Base-by-base conservation (phyloP, 2,797 vertebrate species). In the Rhincodon typus region DNA sequence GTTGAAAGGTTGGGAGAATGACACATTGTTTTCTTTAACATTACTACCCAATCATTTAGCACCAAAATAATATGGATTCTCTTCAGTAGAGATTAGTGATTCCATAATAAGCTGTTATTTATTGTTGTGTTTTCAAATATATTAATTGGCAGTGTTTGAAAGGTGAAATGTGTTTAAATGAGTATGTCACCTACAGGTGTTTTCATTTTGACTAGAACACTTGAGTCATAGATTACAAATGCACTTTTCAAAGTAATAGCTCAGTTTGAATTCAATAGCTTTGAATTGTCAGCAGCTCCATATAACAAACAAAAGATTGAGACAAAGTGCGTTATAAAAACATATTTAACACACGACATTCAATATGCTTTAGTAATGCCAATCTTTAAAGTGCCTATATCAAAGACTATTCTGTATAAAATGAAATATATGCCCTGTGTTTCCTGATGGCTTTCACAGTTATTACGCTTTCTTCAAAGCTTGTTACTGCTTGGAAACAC, bases 291-390 rank as follows among this genome's bases (percentile, higher is more conserved):
- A 42, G 38, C 90, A 93, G 6, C 38, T 93, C 62, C 90, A 93
- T 38, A 69, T 67, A 93, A 66, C 90, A 93, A 93, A 66, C 21
- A 67, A 66, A 93, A 93, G 90, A 93, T 67, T 93, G 66, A 93
- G 38, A 62, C n/a, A 34, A 93, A 67, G 21, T 7, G 67, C n/a
- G n/a, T 93, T 66, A 67, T 23, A 38, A n/a, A 34, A 67, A 62
- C 62, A 23, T 38, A 93, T 67, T 93, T 93, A 67, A 67, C 17
- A 67, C 90, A 93, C 6, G 21, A 12, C 15, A 4, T 93, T 67
- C 62, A 93, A 93, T 69, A n/a, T 23, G n/a, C 21, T 93, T 38
- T 25, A 67, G n/a, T 42, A 67, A 67, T 67, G 6, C 38, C 1
- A 69, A 23, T 69, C 90, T 93, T 91, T 66, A 46, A 91, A n/a